Evolutionary conservation across 2,888 invertebrate genomes (phyloP), one percentile per base, ranked within the genome.

Genomic region (Ethmia dodecea): DNA sequence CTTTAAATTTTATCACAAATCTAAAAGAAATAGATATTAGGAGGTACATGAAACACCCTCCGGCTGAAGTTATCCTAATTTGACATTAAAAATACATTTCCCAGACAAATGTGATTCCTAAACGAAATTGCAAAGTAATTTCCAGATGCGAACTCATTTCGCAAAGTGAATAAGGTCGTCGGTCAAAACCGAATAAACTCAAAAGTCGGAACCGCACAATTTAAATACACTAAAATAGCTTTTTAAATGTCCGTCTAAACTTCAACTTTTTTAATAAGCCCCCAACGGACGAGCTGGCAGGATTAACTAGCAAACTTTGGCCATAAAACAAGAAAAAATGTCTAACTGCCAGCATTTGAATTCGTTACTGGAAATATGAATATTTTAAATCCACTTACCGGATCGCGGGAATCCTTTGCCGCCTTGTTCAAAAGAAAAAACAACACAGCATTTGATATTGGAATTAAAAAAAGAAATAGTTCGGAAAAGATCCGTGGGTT

Each of bases 251-350:
- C 55, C 50, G 53, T 39, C 53, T 44, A 50, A 64, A 55, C 58
- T 61, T 55, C 32, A 72, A 78, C 75, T 77, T 79, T 78, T 79
- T 76, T 77, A 77, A 78, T 79, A 76, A 71, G 60, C 60, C 40
- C 45, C 57, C 46, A 45, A 31, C 40, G 50, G 55, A 47, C 48
- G 54, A 47, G 42, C 54, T 34, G 42, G 46, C 42, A 30, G 60
- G 63, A 69, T 70, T 72, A 73, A 75, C 64, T 57, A 62, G 56
- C 48, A 27, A 77, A 75, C 62, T 77, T 75, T 49, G 43, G 42
- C 54, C 54, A 54, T 71, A 66, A 68, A 70, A 64, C 35, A 49
- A 55, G 45, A 52, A 60, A 62, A 65, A 55, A 33, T 39, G 35
- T 37, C 43, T 27, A 40, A 51, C 47, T 49, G 44, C 35, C 38